Evolutionary conservation across 2,113 vertebrate genomes (phyloP).

Genomic region (Sinocyclocheilus maitianheensis): DNA sequence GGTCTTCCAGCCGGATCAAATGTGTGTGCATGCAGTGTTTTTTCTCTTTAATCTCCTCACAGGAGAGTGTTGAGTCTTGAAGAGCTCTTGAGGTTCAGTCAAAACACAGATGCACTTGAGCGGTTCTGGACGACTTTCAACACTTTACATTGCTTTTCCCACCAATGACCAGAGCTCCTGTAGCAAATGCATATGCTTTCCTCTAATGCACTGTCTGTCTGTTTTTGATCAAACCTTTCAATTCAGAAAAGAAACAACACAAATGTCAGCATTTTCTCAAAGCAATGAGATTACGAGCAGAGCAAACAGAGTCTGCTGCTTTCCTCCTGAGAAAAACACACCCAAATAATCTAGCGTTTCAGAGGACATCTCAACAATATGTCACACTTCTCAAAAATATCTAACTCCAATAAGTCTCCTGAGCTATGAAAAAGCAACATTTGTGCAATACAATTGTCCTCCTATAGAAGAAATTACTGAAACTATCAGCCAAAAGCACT

Average conservation of each 20-base stretch:
- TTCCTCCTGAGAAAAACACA: background rate
- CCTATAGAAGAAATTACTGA: background rate
- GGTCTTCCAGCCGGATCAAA: background rate
- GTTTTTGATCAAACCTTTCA: background rate
- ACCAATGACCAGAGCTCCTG: background rate
- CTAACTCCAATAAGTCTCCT: background rate
- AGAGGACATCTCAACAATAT: background rate
- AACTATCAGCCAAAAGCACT: background rate
- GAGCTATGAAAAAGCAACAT: background rate
- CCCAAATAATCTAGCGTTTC: background rate
- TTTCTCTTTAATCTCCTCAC: slow-evolving; percentile 39
- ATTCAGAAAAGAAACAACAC: background rate
- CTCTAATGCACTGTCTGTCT: background rate
- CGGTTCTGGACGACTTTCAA: slow-evolving; percentile 49
- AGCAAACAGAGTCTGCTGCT: background rate
- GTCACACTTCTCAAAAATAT: background rate
- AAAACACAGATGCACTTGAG: slow-evolving; percentile 75
- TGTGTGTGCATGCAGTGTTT: background rate
- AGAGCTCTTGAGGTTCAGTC: slow-evolving; percentile 65
- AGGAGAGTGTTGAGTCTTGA: slow-evolving; percentile 56
- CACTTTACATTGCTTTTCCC: background rate
- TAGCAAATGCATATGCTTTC: background rate
- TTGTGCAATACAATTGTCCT: background rate
- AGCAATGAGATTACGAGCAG: background rate
- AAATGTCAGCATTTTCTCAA: background rate